Evolutionary conservation across 2,888 invertebrate genomes (phyloP).

Genomic region (Agriopis marginaria): DNA sequence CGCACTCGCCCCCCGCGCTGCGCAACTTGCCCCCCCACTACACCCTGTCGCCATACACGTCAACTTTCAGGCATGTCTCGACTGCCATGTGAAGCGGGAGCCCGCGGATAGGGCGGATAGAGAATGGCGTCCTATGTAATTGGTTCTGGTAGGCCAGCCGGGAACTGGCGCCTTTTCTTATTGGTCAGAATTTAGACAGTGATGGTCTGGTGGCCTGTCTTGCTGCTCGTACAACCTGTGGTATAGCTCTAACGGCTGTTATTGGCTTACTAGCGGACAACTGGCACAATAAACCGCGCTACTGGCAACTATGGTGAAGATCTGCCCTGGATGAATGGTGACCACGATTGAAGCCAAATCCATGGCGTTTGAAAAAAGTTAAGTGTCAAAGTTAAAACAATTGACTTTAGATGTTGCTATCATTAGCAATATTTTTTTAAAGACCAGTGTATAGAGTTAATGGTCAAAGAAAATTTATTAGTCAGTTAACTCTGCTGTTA

Average conservation of each 20-base stretch:
- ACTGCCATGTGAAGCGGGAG: conserved; percentile 76
- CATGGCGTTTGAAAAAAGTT: not conserved
- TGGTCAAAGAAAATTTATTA: conserved; percentile 13
- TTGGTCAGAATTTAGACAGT: too few species aligned
- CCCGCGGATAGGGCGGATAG: conserved; percentile 61
- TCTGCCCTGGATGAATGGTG: not conserved
- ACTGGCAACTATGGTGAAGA: not conserved
- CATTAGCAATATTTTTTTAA: not conserved
- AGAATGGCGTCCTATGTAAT: conserved; percentile 65
- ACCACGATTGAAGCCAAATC: not conserved
- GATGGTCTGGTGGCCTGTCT: too few species aligned
- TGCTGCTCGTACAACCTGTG: too few species aligned
- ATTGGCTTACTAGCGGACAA: too few species aligned
- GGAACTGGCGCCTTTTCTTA: not conserved
- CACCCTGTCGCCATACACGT: conserved; percentile 97
- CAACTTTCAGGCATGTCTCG: conserved; percentile 88
- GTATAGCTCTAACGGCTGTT: too few species aligned
- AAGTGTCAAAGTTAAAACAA: not conserved
- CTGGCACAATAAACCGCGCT: too few species aligned
- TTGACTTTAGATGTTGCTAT: too few species aligned
- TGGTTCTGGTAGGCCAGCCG: not conserved
- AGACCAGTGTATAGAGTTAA: conserved; percentile 6
- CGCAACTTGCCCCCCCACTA: conserved; percentile 87
- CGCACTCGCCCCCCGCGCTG: conserved; percentile 83
- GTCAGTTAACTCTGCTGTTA: conserved; percentile 16